Evolutionary conservation across 2,888 invertebrate genomes (phyloP).

Genomic region (Acleris emargana): DNA sequence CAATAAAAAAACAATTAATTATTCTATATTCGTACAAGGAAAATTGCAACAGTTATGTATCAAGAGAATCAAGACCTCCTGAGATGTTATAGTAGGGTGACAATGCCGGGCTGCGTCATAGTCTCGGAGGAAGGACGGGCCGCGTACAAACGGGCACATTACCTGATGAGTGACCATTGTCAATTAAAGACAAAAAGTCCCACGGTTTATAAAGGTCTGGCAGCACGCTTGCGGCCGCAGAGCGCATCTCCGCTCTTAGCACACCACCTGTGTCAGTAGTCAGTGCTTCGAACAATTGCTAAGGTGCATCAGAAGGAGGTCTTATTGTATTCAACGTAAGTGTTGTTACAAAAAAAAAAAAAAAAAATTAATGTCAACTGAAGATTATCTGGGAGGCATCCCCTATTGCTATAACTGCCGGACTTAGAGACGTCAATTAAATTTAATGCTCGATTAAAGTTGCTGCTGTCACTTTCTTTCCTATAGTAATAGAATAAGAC

Average conservation of each 20-base stretch:
- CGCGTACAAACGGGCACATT: conserved; percentile 80
- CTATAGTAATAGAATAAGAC: no score
- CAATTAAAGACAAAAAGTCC: conserved; percentile 80
- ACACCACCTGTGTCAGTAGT: conserved; percentile 61
- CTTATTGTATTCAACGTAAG: conserved; percentile 30
- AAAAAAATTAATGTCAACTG: no score
- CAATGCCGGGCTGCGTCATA: conserved; percentile 69
- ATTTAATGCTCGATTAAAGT: no score
- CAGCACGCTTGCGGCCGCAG: conserved; percentile 68
- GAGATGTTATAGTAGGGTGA: conserved; percentile 58
- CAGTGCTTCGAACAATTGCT: conserved; percentile 47
- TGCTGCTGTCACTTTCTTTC: no score
- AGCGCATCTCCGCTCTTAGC: conserved; percentile 72
- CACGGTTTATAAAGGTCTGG: conserved; percentile 80
- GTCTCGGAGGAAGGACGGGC: conserved; percentile 74
- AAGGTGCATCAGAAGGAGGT: conserved; percentile 27
- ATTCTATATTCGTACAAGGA: conserved; percentile 27
- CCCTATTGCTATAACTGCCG: no score
- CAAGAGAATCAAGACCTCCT: conserved; percentile 39
- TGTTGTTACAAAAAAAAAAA: neutral
- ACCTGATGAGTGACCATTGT: conserved; percentile 78
- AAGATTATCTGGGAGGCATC: no score
- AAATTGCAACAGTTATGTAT: conserved; percentile 38
- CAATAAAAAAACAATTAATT: conserved; percentile 8
- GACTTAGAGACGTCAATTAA: no score